These are phyloP conservation scores for Engystomops pustulosus DNA, from an alignment of 2,113 vertebrate species.

Conservation along the genomic window DNA sequence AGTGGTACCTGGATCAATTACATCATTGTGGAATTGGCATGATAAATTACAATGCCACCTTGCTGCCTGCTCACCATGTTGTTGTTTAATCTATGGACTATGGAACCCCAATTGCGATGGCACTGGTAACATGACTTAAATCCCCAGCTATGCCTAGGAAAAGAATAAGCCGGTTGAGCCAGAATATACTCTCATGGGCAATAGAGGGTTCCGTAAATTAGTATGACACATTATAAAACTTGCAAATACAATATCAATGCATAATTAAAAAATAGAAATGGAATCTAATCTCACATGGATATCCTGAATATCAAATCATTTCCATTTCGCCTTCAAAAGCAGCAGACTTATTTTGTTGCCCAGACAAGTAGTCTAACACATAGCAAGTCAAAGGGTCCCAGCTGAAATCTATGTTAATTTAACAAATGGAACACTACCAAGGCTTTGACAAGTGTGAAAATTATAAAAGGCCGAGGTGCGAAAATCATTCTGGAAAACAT, in stretches of 20 bases:
- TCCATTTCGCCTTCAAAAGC: not conserved
- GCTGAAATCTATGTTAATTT: constrained; percentile 42
- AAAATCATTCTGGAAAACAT: constrained; percentile 29
- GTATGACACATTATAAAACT: not conserved
- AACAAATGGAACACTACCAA: constrained; percentile 30
- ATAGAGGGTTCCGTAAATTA: not conserved
- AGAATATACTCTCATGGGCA: not conserved
- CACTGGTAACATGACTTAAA: not conserved
- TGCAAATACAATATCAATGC: not conserved
- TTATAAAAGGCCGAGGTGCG: constrained; percentile 29
- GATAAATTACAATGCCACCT: not conserved
- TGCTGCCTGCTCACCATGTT: not conserved
- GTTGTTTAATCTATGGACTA: not conserved
- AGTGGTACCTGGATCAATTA: not conserved
- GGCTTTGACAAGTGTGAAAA: constrained; percentile 42
- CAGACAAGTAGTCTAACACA: constrained; percentile 37
- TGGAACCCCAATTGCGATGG: not conserved
- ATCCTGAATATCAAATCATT: constrained; percentile 10
- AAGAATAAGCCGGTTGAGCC: not conserved
- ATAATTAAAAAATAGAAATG: not conserved
- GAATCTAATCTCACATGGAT: not conserved
- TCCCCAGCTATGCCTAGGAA: not conserved
- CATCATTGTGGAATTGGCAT: not conserved
- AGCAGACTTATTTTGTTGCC: constrained; percentile 27
- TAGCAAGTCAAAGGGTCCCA: constrained; percentile 34